A percentile compares a stretch with the other conserved stretches of the same genome.
phyloP scores from a whole-genome alignment of 2,113 vertebrate species.

The Xenopus tropicalis region DNA sequence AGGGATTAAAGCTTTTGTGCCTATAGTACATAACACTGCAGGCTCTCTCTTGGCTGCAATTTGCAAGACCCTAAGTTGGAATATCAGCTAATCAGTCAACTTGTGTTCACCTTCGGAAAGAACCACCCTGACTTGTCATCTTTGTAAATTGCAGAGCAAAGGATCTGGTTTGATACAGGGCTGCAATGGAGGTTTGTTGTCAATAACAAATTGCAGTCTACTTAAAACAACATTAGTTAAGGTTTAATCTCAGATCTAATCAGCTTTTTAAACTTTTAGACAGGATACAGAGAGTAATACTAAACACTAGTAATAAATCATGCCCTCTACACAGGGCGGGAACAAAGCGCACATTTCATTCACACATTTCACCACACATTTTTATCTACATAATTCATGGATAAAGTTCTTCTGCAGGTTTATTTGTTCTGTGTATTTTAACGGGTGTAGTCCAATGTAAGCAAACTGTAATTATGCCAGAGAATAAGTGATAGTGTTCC shows the following conservation, averaged over 20 bases:
- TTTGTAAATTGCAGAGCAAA: slow-evolving; percentile 74
- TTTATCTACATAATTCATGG: slow-evolving; percentile 29
- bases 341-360: slow-evolving; percentile 51
- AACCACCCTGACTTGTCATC: slow-evolving; percentile 72
- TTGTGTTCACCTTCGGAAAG: slow-evolving; percentile 73
- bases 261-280: slow-evolving; percentile 70
- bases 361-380: slow-evolving; percentile 25
- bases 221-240: slow-evolving; percentile 79
- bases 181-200: slow-evolving; percentile 62
- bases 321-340: slow-evolving; percentile 57
- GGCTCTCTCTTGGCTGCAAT: slow-evolving; percentile 76
- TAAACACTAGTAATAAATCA: slow-evolving; percentile 69
- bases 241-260: slow-evolving; percentile 71
- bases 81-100: slow-evolving; percentile 78
- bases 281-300: slow-evolving; percentile 66
- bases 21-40: slow-evolving; percentile 77
- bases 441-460: not conserved
- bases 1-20: slow-evolving; percentile 76
- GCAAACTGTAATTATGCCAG: not conserved
- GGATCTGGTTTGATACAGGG: slow-evolving; percentile 67
- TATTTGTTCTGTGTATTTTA: slow-evolving; percentile 15
- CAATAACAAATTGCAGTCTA: slow-evolving; percentile 73
- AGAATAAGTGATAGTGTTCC: slow-evolving; percentile 1
- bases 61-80: slow-evolving; percentile 77
- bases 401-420: not conserved